These are phyloP conservation scores for Hypercompe scribonia DNA, from an alignment of 2,888 invertebrate genomes.

Conservation along the genomic window DNA sequence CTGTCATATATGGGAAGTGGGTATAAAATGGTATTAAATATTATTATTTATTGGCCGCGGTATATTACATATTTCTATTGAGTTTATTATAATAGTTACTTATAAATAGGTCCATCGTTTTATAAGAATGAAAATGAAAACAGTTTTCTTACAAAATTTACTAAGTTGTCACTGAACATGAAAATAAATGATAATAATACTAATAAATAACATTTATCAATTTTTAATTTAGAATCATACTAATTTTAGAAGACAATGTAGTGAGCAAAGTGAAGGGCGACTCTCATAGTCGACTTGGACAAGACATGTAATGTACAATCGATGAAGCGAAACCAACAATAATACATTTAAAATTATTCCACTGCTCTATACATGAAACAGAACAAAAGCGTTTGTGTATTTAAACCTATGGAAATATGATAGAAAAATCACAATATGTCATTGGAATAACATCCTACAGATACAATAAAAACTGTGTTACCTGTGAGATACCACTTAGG, in stretches of 20 bases:
- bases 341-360: slow-evolving; percentile 67
- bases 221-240: slow-evolving; percentile 54
- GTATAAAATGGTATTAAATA: slow-evolving; percentile 86
- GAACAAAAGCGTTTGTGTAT: slow-evolving; percentile 71
- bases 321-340: slow-evolving; percentile 72
- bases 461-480: slow-evolving; percentile 76
- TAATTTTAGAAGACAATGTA: slow-evolving; percentile 53
- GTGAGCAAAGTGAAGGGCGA: slow-evolving; percentile 73
- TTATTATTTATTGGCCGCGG: slow-evolving; percentile 84
- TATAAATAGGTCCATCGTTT: slow-evolving; percentile 66
- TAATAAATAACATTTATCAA: slow-evolving; percentile 53
- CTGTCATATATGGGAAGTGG: slow-evolving; percentile 83
- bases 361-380: slow-evolving; percentile 67
- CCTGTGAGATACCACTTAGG: slow-evolving; percentile 77
- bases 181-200: slow-evolving; percentile 52
- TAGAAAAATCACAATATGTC: slow-evolving; percentile 83
- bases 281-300: slow-evolving; percentile 54
- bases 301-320: slow-evolving; percentile 64
- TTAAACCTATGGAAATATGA: slow-evolving; percentile 79
- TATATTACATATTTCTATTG: slow-evolving; percentile 77
- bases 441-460: slow-evolving; percentile 80
- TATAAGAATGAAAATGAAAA: slow-evolving; percentile 57
- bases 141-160: slow-evolving; percentile 38
- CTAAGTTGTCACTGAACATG: slow-evolving; percentile 51
- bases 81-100: slow-evolving; percentile 69